phyloP scores from a whole-genome alignment of 2,113 vertebrate species.

The Mugil cephalus region DNA sequence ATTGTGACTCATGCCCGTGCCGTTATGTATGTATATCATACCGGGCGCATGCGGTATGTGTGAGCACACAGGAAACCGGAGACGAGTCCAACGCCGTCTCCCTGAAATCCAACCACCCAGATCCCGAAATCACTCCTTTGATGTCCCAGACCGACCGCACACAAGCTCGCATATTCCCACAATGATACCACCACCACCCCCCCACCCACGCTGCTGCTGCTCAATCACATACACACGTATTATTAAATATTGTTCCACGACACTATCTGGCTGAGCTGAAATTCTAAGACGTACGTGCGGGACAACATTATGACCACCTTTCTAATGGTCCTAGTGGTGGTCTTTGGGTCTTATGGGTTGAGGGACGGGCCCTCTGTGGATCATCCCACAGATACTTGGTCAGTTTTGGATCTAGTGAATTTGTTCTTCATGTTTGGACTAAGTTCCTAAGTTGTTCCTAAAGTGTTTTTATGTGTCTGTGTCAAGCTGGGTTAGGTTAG shows the following conservation, averaged over 20 bases:
- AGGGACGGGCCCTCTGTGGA: too few relatives aligned
- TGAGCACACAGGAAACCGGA: conserved; percentile 36
- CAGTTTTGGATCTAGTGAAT: too few relatives aligned
- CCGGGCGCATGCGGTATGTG: conserved; percentile 33
- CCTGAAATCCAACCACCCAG: conserved; percentile 44
- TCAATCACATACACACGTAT: background rate
- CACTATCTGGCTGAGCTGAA: conserved; percentile 29
- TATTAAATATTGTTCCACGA: conserved; percentile 13
- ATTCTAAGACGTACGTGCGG: conserved; percentile 8
- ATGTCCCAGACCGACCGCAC: conserved; percentile 39
- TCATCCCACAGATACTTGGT: too few relatives aligned
- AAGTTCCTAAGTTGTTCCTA: too few relatives aligned
- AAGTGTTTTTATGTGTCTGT: too few relatives aligned
- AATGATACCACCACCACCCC: conserved; percentile 16
- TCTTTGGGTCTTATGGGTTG: too few relatives aligned
- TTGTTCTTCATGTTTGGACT: too few relatives aligned
- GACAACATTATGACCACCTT: too few relatives aligned
- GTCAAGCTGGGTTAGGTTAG: too few relatives aligned
- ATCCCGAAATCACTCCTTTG: conserved; percentile 56
- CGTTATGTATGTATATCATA: conserved; percentile 38
- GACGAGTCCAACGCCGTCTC: conserved; percentile 25
- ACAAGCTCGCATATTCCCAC: conserved; percentile 33
- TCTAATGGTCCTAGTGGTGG: too few relatives aligned
- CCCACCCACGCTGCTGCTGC: conserved; percentile 1
- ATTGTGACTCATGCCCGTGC: conserved; percentile 49